Conservation (phyloP, 2,797 vertebrate genomes). For the Lithobates pipiens region DNA sequence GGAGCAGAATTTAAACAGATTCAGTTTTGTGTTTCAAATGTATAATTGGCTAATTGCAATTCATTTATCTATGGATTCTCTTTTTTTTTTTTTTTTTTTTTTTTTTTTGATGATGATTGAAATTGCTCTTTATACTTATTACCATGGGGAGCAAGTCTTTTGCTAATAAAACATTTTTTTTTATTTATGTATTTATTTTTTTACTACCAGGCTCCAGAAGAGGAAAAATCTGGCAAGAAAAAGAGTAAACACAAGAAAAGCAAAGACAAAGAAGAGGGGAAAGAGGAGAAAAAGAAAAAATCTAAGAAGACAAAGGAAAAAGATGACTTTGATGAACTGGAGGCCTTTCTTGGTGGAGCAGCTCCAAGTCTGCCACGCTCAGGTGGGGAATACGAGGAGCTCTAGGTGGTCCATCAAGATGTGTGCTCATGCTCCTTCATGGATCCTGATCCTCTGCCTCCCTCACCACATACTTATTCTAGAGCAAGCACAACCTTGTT, state of each 20-base stretch:
- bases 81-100: too few relatives aligned
- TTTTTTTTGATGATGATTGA: too few relatives aligned
- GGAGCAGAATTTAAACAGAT: too few relatives aligned
- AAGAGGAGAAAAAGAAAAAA: slow-evolving; percentile 73
- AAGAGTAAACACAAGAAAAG: slow-evolving; percentile 85
- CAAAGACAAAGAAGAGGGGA: slow-evolving; percentile 82
- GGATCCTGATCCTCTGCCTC: slow-evolving; percentile 27
- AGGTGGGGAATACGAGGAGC: slow-evolving; percentile 93
- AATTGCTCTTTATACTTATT: too few relatives aligned
- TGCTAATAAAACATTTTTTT: too few relatives aligned
- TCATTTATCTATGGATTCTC: too few relatives aligned
- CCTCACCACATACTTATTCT: not conserved
- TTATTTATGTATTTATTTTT: not conserved
- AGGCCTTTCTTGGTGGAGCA: slow-evolving; percentile 89
- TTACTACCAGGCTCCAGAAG: slow-evolving; percentile 71
- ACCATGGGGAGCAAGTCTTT: not conserved
- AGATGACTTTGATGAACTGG: slow-evolving; percentile 85
- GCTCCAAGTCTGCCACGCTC: slow-evolving; percentile 77
- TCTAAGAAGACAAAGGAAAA: slow-evolving; percentile 79
- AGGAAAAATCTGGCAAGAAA: slow-evolving; percentile 87
- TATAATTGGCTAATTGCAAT: too few relatives aligned
- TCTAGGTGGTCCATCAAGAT: slow-evolving; percentile 74
- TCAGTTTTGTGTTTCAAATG: too few relatives aligned
- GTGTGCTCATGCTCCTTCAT: not conserved
- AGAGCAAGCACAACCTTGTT: slow-evolving; percentile 23